A percentile compares a stretch with the other conserved stretches of the same genome.
These are phyloP conservation scores for Drosophila ambigua DNA, from an alignment of 1,140 invertebrate genomes.

Conservation along the genomic window DNA sequence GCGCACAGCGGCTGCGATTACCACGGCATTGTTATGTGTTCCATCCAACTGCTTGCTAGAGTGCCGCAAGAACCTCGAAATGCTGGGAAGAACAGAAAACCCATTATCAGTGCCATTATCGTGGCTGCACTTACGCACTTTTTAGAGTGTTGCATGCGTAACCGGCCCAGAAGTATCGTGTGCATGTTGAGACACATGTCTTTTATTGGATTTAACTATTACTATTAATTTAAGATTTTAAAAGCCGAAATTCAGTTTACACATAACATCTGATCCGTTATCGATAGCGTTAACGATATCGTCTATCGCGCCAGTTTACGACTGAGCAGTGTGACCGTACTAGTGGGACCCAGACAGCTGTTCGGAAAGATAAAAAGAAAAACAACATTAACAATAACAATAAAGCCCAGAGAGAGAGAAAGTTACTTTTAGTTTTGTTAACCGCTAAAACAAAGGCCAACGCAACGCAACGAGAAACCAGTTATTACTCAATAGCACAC, in stretches of 20 bases:
- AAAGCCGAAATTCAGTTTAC: too few relatives aligned
- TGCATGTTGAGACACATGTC: background rate
- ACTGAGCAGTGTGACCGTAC: too few relatives aligned
- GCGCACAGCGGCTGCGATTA: conserved; percentile 68
- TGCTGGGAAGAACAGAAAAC: conserved; percentile 5
- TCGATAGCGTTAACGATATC: too few relatives aligned
- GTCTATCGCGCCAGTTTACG: too few relatives aligned
- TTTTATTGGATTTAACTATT: conserved; percentile 10
- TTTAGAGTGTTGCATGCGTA: background rate
- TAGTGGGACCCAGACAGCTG: conserved; percentile 29
- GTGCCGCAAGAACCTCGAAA: conserved; percentile 21
- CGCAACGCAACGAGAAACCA: conserved; percentile 12
- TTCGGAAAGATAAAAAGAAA: conserved; percentile 21
- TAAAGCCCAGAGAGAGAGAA: conserved; percentile 36
- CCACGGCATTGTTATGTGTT: conserved; percentile 34
- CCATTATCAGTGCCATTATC: background rate
- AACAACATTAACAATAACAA: conserved; percentile 40
- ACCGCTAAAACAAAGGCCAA: conserved; percentile 18
- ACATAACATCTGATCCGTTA: too few relatives aligned
- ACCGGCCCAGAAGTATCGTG: background rate
- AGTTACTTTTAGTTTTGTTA: conserved; percentile 50
- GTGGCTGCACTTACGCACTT: conserved; percentile 12
- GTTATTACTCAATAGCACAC: conserved; percentile 35
- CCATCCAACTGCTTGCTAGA: background rate
- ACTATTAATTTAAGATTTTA: too few relatives aligned